Conservation (phyloP, 2,797 vertebrate genomes). For the Siniperca undulata region DNA sequence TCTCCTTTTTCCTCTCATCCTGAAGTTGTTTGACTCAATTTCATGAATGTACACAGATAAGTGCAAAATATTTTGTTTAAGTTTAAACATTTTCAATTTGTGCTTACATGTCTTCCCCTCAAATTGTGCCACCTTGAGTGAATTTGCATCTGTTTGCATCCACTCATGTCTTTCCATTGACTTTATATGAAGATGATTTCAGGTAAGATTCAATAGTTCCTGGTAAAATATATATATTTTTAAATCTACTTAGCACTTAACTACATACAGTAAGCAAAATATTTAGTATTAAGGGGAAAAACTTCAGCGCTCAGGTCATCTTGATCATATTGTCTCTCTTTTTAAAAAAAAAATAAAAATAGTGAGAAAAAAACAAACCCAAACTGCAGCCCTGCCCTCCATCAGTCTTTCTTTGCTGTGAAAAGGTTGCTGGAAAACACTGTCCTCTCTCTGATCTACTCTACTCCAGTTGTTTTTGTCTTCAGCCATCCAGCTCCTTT, state of each 20-base stretch:
- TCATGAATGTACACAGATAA: too few species aligned
- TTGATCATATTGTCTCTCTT: too few species aligned
- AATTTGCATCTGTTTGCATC: not conserved
- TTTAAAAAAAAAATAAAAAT: not conserved
- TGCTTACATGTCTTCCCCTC: too few species aligned
- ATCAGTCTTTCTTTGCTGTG: not conserved
- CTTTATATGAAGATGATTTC: not conserved
- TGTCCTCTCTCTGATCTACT: slow-evolving; percentile 11
- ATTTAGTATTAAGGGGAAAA: not conserved
- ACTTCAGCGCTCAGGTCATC: not conserved
- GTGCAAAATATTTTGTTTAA: not conserved
- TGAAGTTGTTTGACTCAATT: too few species aligned
- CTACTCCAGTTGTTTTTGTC: slow-evolving; percentile 42
- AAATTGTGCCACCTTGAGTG: too few species aligned
- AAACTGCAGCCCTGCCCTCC: not conserved
- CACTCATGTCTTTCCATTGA: not conserved
- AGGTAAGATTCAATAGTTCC: not conserved
- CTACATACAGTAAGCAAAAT: too few species aligned
- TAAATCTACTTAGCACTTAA: too few species aligned
- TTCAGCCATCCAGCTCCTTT: slow-evolving; percentile 30
- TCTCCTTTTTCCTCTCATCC: not conserved
- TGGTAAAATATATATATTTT: too few species aligned
- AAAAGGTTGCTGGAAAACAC: slow-evolving; percentile 48
- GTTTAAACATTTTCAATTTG: not conserved
- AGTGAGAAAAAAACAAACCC: not conserved